These are phyloP conservation scores for Orycteropus afer DNA, from an alignment of 2,113 vertebrate genomes.

Conservation along the genomic window DNA sequence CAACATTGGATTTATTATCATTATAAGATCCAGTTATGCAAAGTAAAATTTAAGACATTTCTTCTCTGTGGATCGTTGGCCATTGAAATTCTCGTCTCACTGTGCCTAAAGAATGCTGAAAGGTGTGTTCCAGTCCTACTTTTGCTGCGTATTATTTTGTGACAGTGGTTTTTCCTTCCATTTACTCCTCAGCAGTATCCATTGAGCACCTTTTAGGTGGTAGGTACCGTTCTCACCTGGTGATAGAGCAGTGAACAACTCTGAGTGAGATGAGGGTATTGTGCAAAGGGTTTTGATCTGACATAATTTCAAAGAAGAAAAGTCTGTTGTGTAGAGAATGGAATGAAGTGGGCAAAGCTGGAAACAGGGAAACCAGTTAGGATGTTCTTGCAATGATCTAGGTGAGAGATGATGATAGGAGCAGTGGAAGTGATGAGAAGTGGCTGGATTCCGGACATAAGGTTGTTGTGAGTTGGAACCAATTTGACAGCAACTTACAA, in stretches of 20 bases:
- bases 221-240: background rate
- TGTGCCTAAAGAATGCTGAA: constrained; percentile 9
- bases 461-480: background rate
- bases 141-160: background rate
- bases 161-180: background rate
- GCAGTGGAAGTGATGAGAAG: background rate
- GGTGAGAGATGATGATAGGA: background rate
- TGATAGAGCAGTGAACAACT: background rate
- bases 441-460: background rate
- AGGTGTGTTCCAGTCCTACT: background rate
- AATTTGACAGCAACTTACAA: background rate
- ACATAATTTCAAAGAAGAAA: background rate
- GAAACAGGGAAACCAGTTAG: background rate
- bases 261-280: background rate
- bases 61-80: background rate
- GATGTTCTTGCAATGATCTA: background rate
- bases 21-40: constrained; percentile 14
- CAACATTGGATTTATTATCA: background rate
- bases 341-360: background rate
- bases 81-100: constrained; percentile 1
- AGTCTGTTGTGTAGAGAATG: background rate
- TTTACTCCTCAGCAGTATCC: background rate
- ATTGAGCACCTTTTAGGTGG: background rate
- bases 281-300: background rate
- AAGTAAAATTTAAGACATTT: constrained; percentile 43